Conservation (phyloP, 1,140 invertebrate genomes). For the Monomorium pharaonis region DNA sequence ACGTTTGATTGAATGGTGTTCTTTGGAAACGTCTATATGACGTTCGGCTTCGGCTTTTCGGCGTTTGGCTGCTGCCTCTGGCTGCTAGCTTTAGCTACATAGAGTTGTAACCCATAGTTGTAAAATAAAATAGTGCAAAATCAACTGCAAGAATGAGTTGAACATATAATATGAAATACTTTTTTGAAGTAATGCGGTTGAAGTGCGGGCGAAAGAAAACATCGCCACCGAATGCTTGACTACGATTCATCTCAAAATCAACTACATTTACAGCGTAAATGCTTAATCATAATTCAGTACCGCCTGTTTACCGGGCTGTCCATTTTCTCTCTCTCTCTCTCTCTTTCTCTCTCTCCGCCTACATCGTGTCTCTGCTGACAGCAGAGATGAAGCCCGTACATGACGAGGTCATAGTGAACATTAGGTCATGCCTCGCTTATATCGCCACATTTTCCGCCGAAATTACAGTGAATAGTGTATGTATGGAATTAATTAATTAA, state of each 20-base stretch:
- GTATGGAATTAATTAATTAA: constrained; percentile 31
- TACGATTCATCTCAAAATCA: constrained; percentile 31
- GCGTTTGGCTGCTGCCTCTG: too few species aligned
- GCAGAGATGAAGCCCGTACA: constrained; percentile 41
- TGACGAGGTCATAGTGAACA: constrained; percentile 15
- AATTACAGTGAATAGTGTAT: constrained; percentile 21
- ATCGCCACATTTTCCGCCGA: constrained; percentile 23
- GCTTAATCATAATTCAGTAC: constrained; percentile 51
- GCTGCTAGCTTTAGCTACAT: too few species aligned
- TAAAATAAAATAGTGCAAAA: background rate
- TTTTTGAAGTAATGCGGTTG: background rate
- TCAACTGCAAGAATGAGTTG: background rate
- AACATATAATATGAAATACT: background rate
- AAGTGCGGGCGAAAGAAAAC: background rate
- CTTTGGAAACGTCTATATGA: too few species aligned
- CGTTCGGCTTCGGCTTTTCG: too few species aligned
- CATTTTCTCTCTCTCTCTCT: constrained; percentile 37
- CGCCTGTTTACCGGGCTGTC: constrained; percentile 51
- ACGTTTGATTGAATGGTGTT: too few species aligned
- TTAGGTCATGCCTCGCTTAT: constrained; percentile 33
- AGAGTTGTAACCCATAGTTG: background rate
- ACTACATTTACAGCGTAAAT: constrained; percentile 42
- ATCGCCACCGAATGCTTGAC: background rate
- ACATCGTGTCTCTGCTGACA: constrained; percentile 55
- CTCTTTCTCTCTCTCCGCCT: constrained; percentile 46